A percentile compares a stretch with the other conserved stretches of the same genome.
These are phyloP conservation scores for Gallinago nigripennis DNA, from an alignment of 2,797 vertebrate genomes.

Conservation along the genomic window DNA sequence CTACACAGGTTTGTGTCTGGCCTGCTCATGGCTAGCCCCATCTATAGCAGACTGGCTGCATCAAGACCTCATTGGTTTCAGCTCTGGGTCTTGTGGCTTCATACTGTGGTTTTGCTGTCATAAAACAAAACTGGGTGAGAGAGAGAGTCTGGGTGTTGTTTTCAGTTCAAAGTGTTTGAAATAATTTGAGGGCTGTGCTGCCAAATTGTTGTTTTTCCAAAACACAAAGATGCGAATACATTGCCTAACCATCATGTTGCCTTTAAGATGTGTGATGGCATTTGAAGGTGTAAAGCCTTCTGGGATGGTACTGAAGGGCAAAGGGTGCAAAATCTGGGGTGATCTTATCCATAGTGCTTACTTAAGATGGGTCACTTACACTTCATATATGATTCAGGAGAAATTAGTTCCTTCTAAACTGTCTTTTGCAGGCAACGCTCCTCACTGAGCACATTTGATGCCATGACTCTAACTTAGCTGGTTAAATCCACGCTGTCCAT, in stretches of 20 bases:
- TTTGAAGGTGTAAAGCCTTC: neutral
- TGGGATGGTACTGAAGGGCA: neutral
- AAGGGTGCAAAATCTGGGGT: neutral
- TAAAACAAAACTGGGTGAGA: neutral
- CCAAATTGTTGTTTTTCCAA: neutral
- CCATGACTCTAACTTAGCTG: neutral
- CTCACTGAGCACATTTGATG: neutral
- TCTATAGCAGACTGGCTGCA: neutral
- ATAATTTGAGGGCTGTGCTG: neutral
- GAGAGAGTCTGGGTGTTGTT: neutral
- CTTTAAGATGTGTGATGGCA: neutral
- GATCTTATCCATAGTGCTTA: neutral
- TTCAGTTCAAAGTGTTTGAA: neutral
- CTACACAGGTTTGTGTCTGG: neutral
- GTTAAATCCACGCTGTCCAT: neutral
- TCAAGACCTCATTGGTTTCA: neutral
- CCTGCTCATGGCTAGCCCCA: no score
- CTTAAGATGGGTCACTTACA: neutral
- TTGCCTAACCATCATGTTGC: neutral
- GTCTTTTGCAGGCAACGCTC: neutral
- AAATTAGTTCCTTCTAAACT: neutral
- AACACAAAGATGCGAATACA: neutral
- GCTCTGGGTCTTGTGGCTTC: neutral
- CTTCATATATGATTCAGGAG: neutral
- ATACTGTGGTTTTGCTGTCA: accelerated